Base-by-base conservation (phyloP, 92 coral and sea anemone species). In the Pocillopora meandrina region DNA sequence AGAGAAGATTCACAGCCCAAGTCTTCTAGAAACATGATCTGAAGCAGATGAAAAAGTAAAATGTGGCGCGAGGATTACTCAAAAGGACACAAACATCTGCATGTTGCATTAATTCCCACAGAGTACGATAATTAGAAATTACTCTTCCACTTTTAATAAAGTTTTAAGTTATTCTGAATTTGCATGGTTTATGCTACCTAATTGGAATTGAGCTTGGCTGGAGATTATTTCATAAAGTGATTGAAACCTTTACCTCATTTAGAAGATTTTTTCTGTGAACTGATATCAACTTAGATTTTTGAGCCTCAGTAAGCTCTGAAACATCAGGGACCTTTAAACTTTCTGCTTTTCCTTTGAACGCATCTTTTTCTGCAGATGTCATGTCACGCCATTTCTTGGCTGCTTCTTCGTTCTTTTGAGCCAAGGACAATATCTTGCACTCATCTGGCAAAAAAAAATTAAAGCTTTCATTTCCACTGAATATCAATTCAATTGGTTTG, bases 21-120 rank as follows among this genome's bases (percentile, higher is more conserved):
- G 79, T 87, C 90, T 73, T 87, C 90, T 56, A 87, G 67, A 73
- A 81, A 74, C 79, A 79, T 74, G 57, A 86, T 79, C 89, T 86
- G 78, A 68, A 65, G 69, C 0, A 65, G 69, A 65, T 65, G 69
- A 64, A 65, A 21, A 65, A 65, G 69, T 65, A 65, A 65, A 65
- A n/a, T 65, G 12, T 65, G 21, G 49, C 49, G 1, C 49, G 49
- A 42, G 49, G 49, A 42, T 42, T 42, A 65, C 34, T 86, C 89
- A 31, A 86, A 62, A 71, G 80, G 59, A 52, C 19, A 77, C 65
- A 67, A 20, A 42, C 49, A 42, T 42, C 7, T 42, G 49, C 49
- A 42, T 42, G 49, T 42, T 42, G 5, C 49, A 42, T 42, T 42
- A 42, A 42, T 42, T 42, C 49, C 49, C 49, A 42, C 49, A 42